These are phyloP conservation scores for Dryadula phaetusa DNA, from an alignment of 2,888 invertebrate genomes.

Conservation along the genomic window DNA sequence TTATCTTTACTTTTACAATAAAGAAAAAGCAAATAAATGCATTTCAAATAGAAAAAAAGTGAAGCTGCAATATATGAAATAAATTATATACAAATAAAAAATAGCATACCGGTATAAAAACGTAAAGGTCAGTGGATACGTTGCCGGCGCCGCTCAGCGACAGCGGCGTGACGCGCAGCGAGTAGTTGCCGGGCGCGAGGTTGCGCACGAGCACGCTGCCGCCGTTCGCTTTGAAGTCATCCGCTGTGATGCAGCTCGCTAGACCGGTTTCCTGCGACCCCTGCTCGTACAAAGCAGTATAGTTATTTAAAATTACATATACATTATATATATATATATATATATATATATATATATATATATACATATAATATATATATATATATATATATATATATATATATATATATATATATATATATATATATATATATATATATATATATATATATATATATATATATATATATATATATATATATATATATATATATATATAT, in stretches of 20 bases:
- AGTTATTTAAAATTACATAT: too few relatives aligned
- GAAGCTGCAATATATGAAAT: not conserved
- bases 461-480: too few relatives aligned
- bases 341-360: too few relatives aligned
- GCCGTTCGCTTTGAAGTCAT: constrained; percentile 81
- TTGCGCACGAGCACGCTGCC: constrained; percentile 81
- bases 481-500: too few relatives aligned
- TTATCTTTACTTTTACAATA: too few relatives aligned
- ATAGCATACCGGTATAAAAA: constrained; percentile 86
- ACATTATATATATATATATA: too few relatives aligned
- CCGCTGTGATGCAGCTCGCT: constrained; percentile 87
- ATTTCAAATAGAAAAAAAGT: not conserved
- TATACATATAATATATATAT: too few relatives aligned
- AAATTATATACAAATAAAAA: not conserved
- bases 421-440: too few relatives aligned
- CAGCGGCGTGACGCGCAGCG: constrained; percentile 89
- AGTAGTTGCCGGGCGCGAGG: constrained; percentile 92
- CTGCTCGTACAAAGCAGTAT: constrained; percentile 1
- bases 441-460: too few relatives aligned
- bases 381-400: too few relatives aligned
- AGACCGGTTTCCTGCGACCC: constrained; percentile 75
- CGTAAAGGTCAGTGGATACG: constrained; percentile 82
- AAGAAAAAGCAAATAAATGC: not conserved
- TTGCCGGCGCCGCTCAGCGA: constrained; percentile 91
- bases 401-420: too few relatives aligned